A percentile compares a stretch with the other conserved stretches of the same genome.
phyloP scores from a whole-genome alignment of 2,113 vertebrate species.

The Arenaria interpres region DNA sequence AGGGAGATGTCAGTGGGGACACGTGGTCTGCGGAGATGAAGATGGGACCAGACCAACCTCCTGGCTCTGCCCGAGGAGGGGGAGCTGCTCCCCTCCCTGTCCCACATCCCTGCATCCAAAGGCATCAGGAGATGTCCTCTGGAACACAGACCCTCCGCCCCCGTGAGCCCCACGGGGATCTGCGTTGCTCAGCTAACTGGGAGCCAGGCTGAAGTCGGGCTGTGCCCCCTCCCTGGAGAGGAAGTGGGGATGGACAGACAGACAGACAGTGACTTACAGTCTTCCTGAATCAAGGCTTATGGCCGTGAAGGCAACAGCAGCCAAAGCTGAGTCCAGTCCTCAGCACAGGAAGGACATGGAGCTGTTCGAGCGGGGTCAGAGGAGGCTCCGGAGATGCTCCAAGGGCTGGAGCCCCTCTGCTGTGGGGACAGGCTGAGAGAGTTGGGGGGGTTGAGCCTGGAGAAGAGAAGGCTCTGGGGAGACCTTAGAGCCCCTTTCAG shows the following conservation, averaged over 20 bases:
- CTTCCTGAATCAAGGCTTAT: neutral
- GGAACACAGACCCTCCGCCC: neutral
- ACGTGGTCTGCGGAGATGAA: neutral
- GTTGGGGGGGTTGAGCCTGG: too few species aligned
- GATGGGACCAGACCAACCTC: rapidly evolving
- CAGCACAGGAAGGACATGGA: too few species aligned
- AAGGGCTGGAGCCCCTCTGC: too few species aligned
- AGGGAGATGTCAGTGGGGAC: neutral
- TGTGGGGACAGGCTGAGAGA: too few species aligned
- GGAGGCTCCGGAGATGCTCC: too few species aligned
- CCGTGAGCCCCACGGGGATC: rapidly evolving
- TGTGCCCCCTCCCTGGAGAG: neutral
- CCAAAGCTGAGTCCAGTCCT: neutral
- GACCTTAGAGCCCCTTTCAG: too few species aligned
- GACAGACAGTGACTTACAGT: neutral
- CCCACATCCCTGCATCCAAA: neutral
- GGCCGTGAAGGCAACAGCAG: neutral
- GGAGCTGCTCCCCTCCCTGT: neutral
- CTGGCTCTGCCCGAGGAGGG: neutral
- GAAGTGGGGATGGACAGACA: neutral
- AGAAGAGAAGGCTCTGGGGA: too few species aligned
- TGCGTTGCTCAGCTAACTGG: neutral
- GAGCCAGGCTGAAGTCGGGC: neutral
- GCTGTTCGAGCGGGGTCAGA: too few species aligned
- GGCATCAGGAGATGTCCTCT: neutral